Conservation (phyloP, 2,888 invertebrate species). For the Dermolepida albohirtum region DNA sequence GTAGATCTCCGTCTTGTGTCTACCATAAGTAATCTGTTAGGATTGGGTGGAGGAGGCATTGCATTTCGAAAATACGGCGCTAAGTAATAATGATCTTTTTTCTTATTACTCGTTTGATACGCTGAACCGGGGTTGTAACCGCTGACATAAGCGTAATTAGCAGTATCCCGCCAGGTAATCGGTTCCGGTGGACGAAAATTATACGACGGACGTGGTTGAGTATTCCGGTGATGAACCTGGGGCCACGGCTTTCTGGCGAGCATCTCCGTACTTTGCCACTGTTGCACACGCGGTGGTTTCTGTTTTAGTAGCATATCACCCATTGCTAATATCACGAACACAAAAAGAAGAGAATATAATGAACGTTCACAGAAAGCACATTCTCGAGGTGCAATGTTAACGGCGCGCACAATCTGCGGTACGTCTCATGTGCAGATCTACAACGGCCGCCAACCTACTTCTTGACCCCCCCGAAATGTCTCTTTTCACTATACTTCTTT, state of each 20-base stretch:
- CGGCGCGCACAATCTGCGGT: slow-evolving; percentile 37
- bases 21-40: slow-evolving; percentile 58
- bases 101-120: slow-evolving; percentile 58
- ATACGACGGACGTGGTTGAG: slow-evolving; percentile 66
- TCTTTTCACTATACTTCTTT: slow-evolving; percentile 39
- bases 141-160: slow-evolving; percentile 47
- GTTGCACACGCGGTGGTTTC: slow-evolving; percentile 68
- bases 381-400: slow-evolving; percentile 24
- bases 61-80: slow-evolving; percentile 77
- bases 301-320: slow-evolving; percentile 76
- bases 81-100: slow-evolving; percentile 73
- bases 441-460: slow-evolving; percentile 49
- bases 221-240: slow-evolving; percentile 69
- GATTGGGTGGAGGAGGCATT: slow-evolving; percentile 71
- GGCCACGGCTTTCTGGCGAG: slow-evolving; percentile 72
- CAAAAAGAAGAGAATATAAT: slow-evolving; percentile 3
- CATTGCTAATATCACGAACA: slow-evolving; percentile 57
- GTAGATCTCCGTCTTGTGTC: slow-evolving; percentile 57
- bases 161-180: slow-evolving; percentile 56
- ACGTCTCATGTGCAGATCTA: slow-evolving; percentile 33
- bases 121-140: slow-evolving; percentile 52
- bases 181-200: slow-evolving; percentile 54
- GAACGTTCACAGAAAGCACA: slow-evolving; percentile 21
- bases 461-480: slow-evolving; percentile 45
- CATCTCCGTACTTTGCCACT: slow-evolving; percentile 64